A percentile compares a stretch with the other conserved stretches of the same genome.
Evolutionary conservation across 1,140 invertebrate species (phyloP).

Genomic region (Brachionus angularis): DNA sequence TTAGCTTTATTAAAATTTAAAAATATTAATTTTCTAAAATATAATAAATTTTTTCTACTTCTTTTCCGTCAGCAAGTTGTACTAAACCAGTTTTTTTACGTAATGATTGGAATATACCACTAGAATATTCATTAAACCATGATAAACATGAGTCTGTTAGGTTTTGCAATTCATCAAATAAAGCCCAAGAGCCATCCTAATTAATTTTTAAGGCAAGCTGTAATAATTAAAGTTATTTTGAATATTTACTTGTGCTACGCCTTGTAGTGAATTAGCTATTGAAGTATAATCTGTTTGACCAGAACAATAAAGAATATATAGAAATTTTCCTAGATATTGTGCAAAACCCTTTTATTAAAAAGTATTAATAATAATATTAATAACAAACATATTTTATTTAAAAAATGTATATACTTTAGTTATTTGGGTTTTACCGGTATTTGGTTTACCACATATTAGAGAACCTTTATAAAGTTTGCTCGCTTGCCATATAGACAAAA

Average conservation of each 20-base stretch:
- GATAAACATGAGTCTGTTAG: conserved; percentile 50
- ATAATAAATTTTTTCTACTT: conserved; percentile 50
- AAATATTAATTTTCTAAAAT: not conserved
- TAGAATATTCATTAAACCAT: conserved; percentile 51
- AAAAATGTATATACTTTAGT: conserved; percentile 49
- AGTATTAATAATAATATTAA: not conserved
- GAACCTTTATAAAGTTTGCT: conserved; percentile 51
- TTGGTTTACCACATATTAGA: conserved; percentile 50
- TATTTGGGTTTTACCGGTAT: conserved; percentile 55
- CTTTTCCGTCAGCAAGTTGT: conserved; percentile 52
- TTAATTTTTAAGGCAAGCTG: conserved; percentile 27
- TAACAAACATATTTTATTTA: not conserved
- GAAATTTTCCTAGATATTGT: conserved; percentile 52
- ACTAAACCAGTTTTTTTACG: conserved; percentile 48
- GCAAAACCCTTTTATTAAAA: conserved; percentile 54
- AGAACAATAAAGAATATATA: conserved; percentile 52
- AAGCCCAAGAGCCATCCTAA: conserved; percentile 58
- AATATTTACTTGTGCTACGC: conserved; percentile 52
- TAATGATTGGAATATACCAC: conserved; percentile 49
- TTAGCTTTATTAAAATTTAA: conserved; percentile 47
- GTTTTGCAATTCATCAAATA: conserved; percentile 54
- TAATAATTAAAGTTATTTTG: not conserved
- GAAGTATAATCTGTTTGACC: conserved; percentile 47
- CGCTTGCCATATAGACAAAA: conserved; percentile 54
- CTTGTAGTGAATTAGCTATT: conserved; percentile 53